Evolutionary conservation across 2,113 vertebrate species (phyloP).

Genomic region (Indicator maculatus): DNA sequence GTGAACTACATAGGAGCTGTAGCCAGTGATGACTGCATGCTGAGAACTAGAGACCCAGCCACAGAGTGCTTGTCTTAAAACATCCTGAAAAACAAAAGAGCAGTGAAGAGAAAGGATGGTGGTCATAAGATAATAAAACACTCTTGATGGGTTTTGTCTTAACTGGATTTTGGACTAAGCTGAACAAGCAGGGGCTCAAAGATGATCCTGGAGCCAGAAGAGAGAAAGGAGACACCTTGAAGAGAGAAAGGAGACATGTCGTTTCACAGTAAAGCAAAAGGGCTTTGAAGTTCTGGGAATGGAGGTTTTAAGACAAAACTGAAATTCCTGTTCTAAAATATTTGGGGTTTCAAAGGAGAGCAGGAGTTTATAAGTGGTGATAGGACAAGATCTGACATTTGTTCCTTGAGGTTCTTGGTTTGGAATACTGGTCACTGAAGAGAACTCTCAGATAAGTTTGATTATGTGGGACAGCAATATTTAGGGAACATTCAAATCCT

Average conservation of each 20-base stretch:
- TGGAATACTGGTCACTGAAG: neutral
- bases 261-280: neutral
- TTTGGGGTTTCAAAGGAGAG: neutral
- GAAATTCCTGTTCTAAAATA: neutral
- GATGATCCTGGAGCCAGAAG: slow-evolving; percentile 76
- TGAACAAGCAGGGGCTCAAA: slow-evolving; percentile 86
- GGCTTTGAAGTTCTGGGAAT: neutral
- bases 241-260: neutral
- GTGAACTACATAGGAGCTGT: neutral
- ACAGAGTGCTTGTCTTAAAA: neutral
- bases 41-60: neutral
- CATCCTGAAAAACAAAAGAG: slow-evolving; percentile 16
- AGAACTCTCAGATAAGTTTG: neutral
- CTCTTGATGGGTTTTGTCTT: slow-evolving; percentile 89
- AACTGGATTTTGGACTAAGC: slow-evolving; percentile 87
- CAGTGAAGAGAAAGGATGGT: slow-evolving; percentile 79
- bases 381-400: neutral
- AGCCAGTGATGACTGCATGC: neutral
- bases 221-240: neutral
- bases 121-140: slow-evolving; percentile 74
- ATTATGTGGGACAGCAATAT: neutral
- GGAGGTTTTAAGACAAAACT: neutral
- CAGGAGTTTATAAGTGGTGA: neutral
- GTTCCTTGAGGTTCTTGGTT: neutral
- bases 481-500: neutral